Evolutionary conservation across 2,888 invertebrate genomes (phyloP).

Genomic region (Diadegma fenestrale): DNA sequence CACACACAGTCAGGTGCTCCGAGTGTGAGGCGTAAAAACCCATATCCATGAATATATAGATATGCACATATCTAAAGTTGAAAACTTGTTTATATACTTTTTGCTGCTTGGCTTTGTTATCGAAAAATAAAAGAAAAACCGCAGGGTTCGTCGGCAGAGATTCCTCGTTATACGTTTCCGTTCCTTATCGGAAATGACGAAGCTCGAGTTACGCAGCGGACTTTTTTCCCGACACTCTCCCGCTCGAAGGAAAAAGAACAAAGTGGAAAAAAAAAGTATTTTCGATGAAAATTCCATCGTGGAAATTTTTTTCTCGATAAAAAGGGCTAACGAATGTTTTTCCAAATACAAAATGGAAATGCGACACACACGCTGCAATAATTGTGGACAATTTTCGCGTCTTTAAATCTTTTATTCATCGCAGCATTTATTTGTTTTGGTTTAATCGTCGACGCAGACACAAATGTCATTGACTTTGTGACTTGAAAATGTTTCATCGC

Average conservation of each 20-base stretch:
- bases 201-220: conserved; percentile 11
- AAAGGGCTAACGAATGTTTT: not conserved
- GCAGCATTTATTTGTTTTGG: not conserved
- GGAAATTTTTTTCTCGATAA: not conserved
- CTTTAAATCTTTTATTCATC: not conserved
- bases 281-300: not conserved
- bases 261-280: not conserved
- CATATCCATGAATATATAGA: not conserved
- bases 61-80: conserved; percentile 1
- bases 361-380: not conserved
- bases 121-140: conserved; percentile 7
- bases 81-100: conserved; percentile 44
- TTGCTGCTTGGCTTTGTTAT: conserved; percentile 39
- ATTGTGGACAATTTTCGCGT: not conserved
- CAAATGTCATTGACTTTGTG: conserved; percentile 20
- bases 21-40: not conserved
- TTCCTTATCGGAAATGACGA: conserved; percentile 49
- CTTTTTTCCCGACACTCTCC: not conserved
- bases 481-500: conserved; percentile 33
- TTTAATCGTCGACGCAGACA: conserved; percentile 12
- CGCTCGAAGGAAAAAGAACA: not conserved
- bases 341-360: not conserved
- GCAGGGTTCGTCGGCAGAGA: not conserved
- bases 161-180: conserved; percentile 42
- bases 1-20: conserved; percentile 9